phyloP scores from a whole-genome alignment of 2,888 invertebrate species.

The Acanthosoma haemorrhoidale region DNA sequence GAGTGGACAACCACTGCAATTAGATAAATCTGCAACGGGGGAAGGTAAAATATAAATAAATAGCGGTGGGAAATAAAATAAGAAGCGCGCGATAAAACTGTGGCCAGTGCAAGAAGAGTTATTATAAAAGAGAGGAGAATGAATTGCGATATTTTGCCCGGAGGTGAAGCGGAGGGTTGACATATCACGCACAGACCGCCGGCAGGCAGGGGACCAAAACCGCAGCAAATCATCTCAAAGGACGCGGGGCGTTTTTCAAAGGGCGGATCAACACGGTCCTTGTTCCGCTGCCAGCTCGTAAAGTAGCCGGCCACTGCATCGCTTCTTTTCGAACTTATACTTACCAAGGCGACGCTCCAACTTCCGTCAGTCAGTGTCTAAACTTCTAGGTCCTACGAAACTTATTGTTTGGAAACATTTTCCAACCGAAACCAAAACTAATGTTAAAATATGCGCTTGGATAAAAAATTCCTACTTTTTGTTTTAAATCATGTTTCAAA shows the following conservation, averaged over 20 bases:
- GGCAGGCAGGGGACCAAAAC: neutral
- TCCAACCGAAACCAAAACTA: too few species aligned
- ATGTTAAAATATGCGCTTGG: too few species aligned
- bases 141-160: slow-evolving; percentile 3
- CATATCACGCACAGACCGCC: neutral
- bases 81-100: neutral
- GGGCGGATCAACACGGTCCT: slow-evolving; percentile 2
- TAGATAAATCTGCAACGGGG: neutral
- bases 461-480: too few species aligned
- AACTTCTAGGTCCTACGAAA: too few species aligned
- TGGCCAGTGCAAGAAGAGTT: neutral
- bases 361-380: too few species aligned
- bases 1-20: too few species aligned
- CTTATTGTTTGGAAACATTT: too few species aligned
- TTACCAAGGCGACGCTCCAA: too few species aligned
- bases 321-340: too few species aligned
- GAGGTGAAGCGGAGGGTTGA: neutral
- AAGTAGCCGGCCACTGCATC: neutral
- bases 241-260: slow-evolving; percentile 1
- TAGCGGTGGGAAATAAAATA: slow-evolving; percentile 4
- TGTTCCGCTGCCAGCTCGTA: neutral
- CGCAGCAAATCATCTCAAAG: slow-evolving; percentile 3
- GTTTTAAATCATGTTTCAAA: too few species aligned
- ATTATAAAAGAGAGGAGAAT: neutral
- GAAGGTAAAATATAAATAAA: neutral